Evolutionary conservation across 2,113 vertebrate species (phyloP), one percentile per base, ranked within the genome.

Genomic region (Podiceps cristatus): DNA sequence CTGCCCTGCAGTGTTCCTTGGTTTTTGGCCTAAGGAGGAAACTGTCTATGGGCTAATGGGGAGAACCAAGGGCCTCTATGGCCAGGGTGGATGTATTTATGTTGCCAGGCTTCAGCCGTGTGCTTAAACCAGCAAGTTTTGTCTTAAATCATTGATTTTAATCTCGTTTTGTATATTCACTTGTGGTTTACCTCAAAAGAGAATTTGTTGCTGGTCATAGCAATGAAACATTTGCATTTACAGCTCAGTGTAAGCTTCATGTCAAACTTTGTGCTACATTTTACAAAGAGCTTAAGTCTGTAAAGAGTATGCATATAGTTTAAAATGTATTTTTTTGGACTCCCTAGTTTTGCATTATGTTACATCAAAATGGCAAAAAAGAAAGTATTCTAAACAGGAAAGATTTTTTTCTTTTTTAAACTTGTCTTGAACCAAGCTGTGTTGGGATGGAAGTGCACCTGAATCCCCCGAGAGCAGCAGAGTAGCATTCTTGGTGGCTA

Each of bases 31-130:
- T 55, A 5, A 83, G 76, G 8, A 84, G 62, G 44, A 84, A 78
- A 62, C 86, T 5, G 4, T 33, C 72, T 29, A 0, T 59, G 88
- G 55, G 88, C 17, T 90, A 0, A 14, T 11, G 56, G 62, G 58
- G 64, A 81, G 80, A 69, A 2, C 62, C 17, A 28, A 79, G 74
- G 81, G 78, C 42, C 49, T 86, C 85, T 82, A 7, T 97, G 96
- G 93, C 84, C 96, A 97, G 95, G 95, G 96, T 96, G 96, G 95
- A 96, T 96, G 67, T 18, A 72, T 76, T 94, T 77, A 67, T 25
- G 37, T 45, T 88, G 83, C 25, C 75, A 94, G 50, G 35, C 37
- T 88, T 73, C 58, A 92, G 50, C 24, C 5, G 6, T 50, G 72
- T 37, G 63, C 59, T 91, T 62, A 27, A 90, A 90, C 82, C 87